phyloP scores from a whole-genome alignment of 2,888 invertebrate genomes.

The Cantharis lateralis region DNA sequence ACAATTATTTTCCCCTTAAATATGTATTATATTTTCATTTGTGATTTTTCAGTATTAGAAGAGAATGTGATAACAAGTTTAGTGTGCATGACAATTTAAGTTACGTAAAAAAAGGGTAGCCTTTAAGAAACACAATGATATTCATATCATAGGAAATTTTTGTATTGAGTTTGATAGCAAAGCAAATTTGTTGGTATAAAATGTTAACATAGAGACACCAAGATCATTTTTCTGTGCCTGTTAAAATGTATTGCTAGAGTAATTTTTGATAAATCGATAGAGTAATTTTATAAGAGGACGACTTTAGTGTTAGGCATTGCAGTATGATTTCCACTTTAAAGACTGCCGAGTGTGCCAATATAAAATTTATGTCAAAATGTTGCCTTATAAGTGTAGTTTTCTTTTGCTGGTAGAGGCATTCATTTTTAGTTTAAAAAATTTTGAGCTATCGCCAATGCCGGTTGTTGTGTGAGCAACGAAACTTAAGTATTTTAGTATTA shows the following conservation, averaged over 20 bases:
- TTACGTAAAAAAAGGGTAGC: not conserved
- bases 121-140: not conserved
- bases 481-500: not conserved
- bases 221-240: not conserved
- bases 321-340: slow-evolving; percentile 13
- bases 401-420: not conserved
- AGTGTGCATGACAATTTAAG: not conserved
- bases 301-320: slow-evolving; percentile 14
- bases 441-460: not conserved
- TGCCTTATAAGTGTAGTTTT: slow-evolving; percentile 22
- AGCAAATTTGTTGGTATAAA: not conserved
- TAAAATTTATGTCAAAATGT: slow-evolving; percentile 21
- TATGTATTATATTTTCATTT: not conserved
- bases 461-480: not conserved
- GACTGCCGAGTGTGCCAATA: slow-evolving; percentile 32
- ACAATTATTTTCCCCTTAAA: not conserved
- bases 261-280: not conserved
- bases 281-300: not conserved
- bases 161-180: not conserved
- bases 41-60: slow-evolving; percentile 3
- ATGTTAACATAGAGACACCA: not conserved
- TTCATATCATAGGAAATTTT: not conserved
- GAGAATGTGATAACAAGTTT: not conserved
- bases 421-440: not conserved
- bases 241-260: not conserved